Conservation (phyloP, 1,140 invertebrate species). For the Pogonognathellus flavescens region DNA sequence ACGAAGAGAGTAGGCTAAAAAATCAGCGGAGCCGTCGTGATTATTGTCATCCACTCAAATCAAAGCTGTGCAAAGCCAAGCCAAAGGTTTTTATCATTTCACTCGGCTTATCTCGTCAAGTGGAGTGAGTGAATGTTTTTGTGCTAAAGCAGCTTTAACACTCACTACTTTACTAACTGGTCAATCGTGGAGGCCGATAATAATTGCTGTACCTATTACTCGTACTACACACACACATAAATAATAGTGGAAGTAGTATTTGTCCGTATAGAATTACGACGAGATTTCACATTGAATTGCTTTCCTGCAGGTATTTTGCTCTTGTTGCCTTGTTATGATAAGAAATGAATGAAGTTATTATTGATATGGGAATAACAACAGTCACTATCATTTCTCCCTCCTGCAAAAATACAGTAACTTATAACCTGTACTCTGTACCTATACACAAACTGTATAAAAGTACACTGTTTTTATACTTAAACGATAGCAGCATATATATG, state of each 20-base stretch:
- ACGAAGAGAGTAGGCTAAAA: slow-evolving; percentile 28
- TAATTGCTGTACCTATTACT: neutral
- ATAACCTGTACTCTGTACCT: too few species aligned
- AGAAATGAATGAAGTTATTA: slow-evolving; percentile 43
- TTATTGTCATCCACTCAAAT: slow-evolving; percentile 13
- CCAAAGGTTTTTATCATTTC: slow-evolving; percentile 42
- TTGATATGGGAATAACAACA: neutral
- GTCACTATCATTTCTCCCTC: neutral
- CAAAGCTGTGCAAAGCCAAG: slow-evolving; percentile 10
- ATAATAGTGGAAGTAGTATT: neutral
- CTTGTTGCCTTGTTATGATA: slow-evolving; percentile 36
- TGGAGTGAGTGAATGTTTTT: slow-evolving; percentile 41
- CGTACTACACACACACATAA: too few species aligned
- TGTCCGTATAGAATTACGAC: neutral
- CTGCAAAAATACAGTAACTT: too few species aligned
- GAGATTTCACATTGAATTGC: neutral
- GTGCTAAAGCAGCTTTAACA: slow-evolving; percentile 17
- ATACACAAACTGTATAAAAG: too few species aligned
- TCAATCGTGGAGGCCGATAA: slow-evolving; percentile 38
- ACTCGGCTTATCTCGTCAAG: slow-evolving; percentile 23
- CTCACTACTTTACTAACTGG: neutral
- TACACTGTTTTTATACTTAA: too few species aligned
- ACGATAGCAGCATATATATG: too few species aligned
- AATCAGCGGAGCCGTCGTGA: slow-evolving; percentile 17
- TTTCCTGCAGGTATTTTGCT: slow-evolving; percentile 25